Evolutionary conservation across 2,113 vertebrate species (phyloP).

Genomic region (Zootoca vivipara): DNA sequence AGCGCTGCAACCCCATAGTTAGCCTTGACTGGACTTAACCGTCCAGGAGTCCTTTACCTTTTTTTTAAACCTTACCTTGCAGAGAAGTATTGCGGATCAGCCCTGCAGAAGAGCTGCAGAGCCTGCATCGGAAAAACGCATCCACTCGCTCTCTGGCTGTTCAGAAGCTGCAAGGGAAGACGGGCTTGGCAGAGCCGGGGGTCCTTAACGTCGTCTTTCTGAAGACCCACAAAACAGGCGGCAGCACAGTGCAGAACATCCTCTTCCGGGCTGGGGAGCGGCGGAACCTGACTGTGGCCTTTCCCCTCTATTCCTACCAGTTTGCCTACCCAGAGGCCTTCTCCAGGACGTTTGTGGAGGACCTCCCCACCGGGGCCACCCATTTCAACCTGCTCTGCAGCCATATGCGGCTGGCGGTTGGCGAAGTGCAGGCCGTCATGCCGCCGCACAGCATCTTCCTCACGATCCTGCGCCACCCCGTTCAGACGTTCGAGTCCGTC

Average conservation of each 20-base stretch:
- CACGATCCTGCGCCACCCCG: conserved; percentile 59
- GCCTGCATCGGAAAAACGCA: not conserved
- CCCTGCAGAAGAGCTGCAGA: not conserved
- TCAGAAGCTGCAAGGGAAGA: not conserved
- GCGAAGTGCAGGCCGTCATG: conserved; percentile 48
- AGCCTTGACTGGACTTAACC: too few relatives aligned
- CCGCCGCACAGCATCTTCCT: conserved; percentile 48
- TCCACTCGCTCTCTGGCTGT: not conserved
- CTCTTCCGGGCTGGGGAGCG: conserved; percentile 44
- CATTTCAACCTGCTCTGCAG: conserved; percentile 63
- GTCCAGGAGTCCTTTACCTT: too few relatives aligned
- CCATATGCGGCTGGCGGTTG: conserved; percentile 55
- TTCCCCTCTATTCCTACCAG: conserved; percentile 55
- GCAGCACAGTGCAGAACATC: conserved; percentile 64
- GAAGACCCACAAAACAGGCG: conserved; percentile 64
- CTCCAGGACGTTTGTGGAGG: conserved; percentile 43
- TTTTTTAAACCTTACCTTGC: not conserved
- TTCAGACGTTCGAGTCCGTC: conserved; percentile 50
- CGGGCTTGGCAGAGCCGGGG: not conserved
- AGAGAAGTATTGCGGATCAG: not conserved
- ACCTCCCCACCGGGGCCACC: conserved; percentile 28
- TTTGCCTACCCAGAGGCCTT: conserved; percentile 63
- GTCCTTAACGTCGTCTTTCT: conserved; percentile 48
- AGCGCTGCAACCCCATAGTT: too few relatives aligned
- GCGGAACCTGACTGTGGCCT: conserved; percentile 45